phyloP scores from a whole-genome alignment of 2,888 invertebrate species.

The Boloria euphrosyne region DNA sequence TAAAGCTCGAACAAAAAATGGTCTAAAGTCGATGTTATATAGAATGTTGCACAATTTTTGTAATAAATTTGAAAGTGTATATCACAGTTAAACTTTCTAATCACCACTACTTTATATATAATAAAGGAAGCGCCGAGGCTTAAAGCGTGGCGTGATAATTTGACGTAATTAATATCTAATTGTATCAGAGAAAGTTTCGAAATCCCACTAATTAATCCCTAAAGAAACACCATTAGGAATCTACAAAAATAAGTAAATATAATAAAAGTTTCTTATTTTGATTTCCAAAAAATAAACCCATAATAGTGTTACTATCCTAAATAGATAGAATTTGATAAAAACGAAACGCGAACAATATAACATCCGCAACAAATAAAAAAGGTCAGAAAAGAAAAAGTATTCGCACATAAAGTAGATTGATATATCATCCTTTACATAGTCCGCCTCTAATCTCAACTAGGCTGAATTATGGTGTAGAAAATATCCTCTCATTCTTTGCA shows the following conservation, averaged over 20 bases:
- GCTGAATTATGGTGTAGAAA: slow-evolving; percentile 78
- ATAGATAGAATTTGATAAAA: slow-evolving; percentile 13
- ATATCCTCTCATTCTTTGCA: slow-evolving; percentile 78
- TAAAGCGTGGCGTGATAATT: no score
- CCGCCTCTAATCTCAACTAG: slow-evolving; percentile 74
- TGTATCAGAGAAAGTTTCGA: no score
- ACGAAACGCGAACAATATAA: slow-evolving; percentile 16
- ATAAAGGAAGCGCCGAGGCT: no score
- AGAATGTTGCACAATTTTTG: no score
- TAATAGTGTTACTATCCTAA: not conserved
- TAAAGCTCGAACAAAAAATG: no score
- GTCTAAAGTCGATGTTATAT: no score
- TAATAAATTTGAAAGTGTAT: no score
- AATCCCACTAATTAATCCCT: no score
- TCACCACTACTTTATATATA: no score
- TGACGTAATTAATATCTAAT: no score
- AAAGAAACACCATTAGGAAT: no score
- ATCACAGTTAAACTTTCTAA: no score
- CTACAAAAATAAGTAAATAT: not conserved
- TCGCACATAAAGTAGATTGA: slow-evolving; percentile 57
- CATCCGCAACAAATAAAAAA: slow-evolving; percentile 26
- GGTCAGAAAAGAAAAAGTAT: slow-evolving; percentile 26
- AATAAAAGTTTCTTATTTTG: not conserved
- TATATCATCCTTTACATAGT: slow-evolving; percentile 63
- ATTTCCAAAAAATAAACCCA: not conserved